These are phyloP conservation scores for Callimorpha dominula DNA, from an alignment of 2,888 invertebrate genomes.

Conservation along the genomic window DNA sequence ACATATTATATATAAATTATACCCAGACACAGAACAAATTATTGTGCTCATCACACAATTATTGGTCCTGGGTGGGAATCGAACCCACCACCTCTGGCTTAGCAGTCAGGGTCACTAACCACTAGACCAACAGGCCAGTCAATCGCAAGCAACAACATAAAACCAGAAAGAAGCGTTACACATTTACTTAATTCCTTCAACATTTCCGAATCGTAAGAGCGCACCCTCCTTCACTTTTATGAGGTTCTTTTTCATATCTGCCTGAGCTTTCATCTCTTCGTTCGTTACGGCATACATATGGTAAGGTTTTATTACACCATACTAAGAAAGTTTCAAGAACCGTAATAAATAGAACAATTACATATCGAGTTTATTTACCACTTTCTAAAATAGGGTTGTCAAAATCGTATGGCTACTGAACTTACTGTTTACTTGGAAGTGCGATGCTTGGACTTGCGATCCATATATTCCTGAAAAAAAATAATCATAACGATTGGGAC, in stretches of 20 bases:
- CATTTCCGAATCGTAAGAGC: constrained; percentile 25
- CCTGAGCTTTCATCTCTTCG: constrained; percentile 43
- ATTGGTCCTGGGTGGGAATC: too few species aligned
- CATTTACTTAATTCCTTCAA: constrained; percentile 24
- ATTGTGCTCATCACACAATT: too few species aligned
- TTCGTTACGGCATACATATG: constrained; percentile 42
- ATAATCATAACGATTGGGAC: too few species aligned
- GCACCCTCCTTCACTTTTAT: constrained; percentile 38
- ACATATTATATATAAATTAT: too few species aligned
- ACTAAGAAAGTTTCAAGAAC: constrained; percentile 27
- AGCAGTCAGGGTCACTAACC: too few species aligned
- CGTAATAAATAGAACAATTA: constrained; percentile 42
- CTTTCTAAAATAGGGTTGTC: constrained; percentile 19
- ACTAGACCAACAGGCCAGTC: too few species aligned
- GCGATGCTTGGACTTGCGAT: too few species aligned
- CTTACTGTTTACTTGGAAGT: background rate
- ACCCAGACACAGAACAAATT: too few species aligned
- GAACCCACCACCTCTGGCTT: too few species aligned
- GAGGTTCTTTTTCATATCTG: constrained; percentile 47
- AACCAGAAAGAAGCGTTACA: constrained; percentile 6
- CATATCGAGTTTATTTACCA: constrained; percentile 32
- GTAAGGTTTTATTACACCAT: constrained; percentile 43
- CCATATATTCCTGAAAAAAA: too few species aligned
- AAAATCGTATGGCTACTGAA: background rate
- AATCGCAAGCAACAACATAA: constrained; percentile 3